phyloP scores from a whole-genome alignment of 2,888 invertebrate species.

The Lypha dubia region DNA sequence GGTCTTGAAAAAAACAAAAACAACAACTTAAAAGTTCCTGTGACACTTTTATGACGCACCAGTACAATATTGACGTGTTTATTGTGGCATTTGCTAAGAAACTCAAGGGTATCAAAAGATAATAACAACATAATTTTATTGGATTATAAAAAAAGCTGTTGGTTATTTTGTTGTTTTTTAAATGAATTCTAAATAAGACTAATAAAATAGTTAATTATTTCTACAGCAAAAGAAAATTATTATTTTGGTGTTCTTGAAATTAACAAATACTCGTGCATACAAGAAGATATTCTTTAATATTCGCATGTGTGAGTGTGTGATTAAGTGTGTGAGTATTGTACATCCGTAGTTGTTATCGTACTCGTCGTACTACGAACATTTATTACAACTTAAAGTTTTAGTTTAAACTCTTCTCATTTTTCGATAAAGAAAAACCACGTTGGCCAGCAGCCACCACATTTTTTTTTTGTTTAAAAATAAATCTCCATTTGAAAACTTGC shows the following conservation, averaged over 20 bases:
- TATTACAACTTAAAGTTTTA: too few species aligned
- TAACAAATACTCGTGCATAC: background rate
- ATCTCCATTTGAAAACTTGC: background rate
- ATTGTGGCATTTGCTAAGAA: background rate
- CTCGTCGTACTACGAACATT: background rate
- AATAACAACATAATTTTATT: constrained; percentile 27
- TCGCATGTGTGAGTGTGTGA: background rate
- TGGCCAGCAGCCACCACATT: constrained; percentile 18
- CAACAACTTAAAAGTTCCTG: background rate
- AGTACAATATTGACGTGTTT: constrained; percentile 34
- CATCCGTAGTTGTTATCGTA: background rate
- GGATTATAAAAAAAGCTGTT: background rate
- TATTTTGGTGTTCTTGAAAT: background rate
- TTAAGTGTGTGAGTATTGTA: background rate
- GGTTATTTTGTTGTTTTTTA: background rate
- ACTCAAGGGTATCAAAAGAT: constrained; percentile 7
- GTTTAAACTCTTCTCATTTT: background rate
- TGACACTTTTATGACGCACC: constrained; percentile 40
- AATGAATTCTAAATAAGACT: background rate
- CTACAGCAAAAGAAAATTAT: background rate
- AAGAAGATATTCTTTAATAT: too few species aligned
- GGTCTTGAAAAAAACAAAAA: background rate
- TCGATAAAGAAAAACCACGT: constrained; percentile 38
- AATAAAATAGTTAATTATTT: background rate
- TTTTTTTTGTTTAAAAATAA: constrained; percentile 30